Conservation (phyloP, 1,140 invertebrate species). For the Sycobia sp. region DNA sequence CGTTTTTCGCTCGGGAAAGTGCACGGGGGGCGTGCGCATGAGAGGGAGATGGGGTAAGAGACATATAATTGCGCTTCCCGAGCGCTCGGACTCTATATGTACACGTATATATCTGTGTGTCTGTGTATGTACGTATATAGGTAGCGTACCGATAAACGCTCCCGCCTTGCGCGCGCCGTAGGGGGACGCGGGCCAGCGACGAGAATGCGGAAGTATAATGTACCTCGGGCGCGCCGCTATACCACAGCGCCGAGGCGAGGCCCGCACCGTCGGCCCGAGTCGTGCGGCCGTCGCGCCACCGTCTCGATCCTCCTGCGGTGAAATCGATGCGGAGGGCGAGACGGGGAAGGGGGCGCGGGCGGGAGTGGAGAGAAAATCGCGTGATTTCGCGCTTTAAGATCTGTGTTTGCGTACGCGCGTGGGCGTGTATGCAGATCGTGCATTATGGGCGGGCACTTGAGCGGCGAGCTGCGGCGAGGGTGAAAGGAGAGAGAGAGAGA, state of each 20-base stretch:
- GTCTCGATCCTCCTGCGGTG: no score
- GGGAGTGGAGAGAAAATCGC: conserved; percentile 34
- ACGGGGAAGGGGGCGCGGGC: conserved; percentile 10
- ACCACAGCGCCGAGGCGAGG: no score
- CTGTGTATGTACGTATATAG: no score
- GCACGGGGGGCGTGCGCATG: no score
- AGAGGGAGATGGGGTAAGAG: no score
- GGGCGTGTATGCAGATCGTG: not conserved
- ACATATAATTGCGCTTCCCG: conserved; percentile 37
- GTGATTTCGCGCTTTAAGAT: conserved; percentile 27
- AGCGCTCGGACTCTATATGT: no score
- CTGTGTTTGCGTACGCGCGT: not conserved
- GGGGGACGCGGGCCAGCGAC: not conserved
- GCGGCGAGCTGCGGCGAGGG: not conserved
- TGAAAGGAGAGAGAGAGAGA: not conserved
- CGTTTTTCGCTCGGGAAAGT: conserved; percentile 12
- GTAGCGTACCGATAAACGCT: conserved; percentile 36
- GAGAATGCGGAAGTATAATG: conserved; percentile 37
- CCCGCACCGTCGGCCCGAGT: no score
- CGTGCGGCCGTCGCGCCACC: no score
- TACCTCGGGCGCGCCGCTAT: conserved; percentile 28
- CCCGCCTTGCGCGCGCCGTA: not conserved
- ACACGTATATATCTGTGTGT: no score
- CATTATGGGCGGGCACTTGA: no score
- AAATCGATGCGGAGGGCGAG: no score